Base-by-base conservation (phyloP, 2,113 vertebrate genomes). In the Hyperoodon ampullatus region DNA sequence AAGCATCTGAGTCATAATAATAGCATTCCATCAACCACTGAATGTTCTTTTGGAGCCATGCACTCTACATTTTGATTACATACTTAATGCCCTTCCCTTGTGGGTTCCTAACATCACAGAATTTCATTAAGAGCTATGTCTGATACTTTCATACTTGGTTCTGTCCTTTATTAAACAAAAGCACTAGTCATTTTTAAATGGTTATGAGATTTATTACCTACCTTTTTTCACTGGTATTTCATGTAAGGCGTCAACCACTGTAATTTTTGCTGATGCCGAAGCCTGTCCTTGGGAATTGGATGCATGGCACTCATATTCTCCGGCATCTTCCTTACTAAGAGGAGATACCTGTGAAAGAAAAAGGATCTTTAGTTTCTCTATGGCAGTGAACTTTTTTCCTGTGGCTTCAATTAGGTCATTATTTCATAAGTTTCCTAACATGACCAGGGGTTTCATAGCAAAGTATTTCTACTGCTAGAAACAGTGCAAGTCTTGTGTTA, bases 271-370 rank as follows among this genome's bases (percentile, higher is more conserved):
- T 3, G 98, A 98, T 6, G 99, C 99, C 0, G 99, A 99, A 33
- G 99, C 99, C 89, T 99, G 99, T 26, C 99, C 99, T 97, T 99
- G 98, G 88, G 98, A 86, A 65, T 99, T 99, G 75, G 98, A 97
- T n/a, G 99, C 99, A 0, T 99, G 99, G 95, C 99, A 99, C 95
- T 99, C 99, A 0, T 99, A 99, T 0, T 99, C 99, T 50, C 99
- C 99, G 30, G 98, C 99, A n/a, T 99, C 99, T 0, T 99, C 99
- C 96, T 99, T 98, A 93, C 99, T 99, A 89, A 99, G 98, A 88
- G 99, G 99, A 28, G 99, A 99, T 61, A 99, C 99, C 99, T 99
- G 94, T 10, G 16, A 42, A 26, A 93, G 90, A 42, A 95, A 96
- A 95, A 63, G 88, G 2, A 13, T 19, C 13, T n/a, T 78, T 23